These are phyloP conservation scores for Apoda limacodes DNA, from an alignment of 2,888 invertebrate species.

Conservation along the genomic window DNA sequence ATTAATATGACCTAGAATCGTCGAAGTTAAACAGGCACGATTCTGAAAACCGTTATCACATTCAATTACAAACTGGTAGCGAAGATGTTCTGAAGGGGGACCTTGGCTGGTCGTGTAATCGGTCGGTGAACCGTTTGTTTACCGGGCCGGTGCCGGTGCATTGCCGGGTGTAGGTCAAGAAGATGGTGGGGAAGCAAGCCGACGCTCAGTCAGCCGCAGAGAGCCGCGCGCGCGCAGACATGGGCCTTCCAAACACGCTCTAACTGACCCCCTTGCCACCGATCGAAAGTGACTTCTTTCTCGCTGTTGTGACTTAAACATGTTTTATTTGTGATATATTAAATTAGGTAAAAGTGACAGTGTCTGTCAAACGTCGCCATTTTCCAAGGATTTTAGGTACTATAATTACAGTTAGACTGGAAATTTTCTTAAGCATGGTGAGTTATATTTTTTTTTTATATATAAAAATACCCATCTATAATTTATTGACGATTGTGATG, in stretches of 20 bases:
- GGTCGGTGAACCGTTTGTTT: conserved; percentile 69
- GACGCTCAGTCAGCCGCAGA: conserved; percentile 40
- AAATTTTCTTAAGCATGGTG: conserved; percentile 39
- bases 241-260: conserved; percentile 37
- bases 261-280: conserved; percentile 28
- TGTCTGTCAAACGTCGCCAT: conserved; percentile 43
- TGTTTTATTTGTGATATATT: conserved; percentile 44
- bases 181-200: conserved; percentile 39
- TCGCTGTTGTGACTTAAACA: conserved; percentile 42
- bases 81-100: conserved; percentile 29
- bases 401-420: conserved; percentile 9
- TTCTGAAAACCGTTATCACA: conserved; percentile 56
- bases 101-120: conserved; percentile 43
- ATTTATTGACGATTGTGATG: neutral
- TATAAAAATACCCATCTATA: conserved; percentile 3
- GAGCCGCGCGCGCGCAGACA: conserved; percentile 47
- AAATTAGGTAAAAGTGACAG: conserved; percentile 41
- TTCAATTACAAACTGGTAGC: conserved; percentile 56
- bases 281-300: conserved; percentile 45
- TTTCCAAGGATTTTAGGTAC: conserved; percentile 40
- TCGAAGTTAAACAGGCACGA: conserved; percentile 39
- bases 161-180: conserved; percentile 57
- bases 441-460: conserved; percentile 22
- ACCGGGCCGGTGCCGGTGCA: conserved; percentile 47
- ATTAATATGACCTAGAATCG: conserved; percentile 38